phyloP scores from a whole-genome alignment of 1,140 invertebrate genomes.

The Carcinoscorpius rotundicauda region DNA sequence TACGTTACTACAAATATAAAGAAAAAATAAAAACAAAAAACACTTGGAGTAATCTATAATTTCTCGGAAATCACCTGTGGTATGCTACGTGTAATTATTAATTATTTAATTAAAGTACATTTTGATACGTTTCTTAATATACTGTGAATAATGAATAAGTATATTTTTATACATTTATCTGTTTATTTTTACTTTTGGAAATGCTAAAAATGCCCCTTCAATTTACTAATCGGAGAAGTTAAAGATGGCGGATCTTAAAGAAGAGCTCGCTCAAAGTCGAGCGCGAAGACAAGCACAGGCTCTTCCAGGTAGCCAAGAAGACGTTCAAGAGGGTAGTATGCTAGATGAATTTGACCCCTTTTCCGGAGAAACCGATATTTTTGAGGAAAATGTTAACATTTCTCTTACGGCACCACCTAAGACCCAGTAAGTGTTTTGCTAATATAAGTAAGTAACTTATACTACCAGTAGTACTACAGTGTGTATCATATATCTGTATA shows the following conservation, averaged over 20 bases:
- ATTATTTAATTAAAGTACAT: no score
- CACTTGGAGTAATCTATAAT: no score
- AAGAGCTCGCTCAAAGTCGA: constrained; percentile 15
- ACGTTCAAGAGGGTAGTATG: constrained; percentile 50
- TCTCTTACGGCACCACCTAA: constrained; percentile 43
- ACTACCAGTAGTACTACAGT: constrained; percentile 3
- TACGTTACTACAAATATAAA: no score
- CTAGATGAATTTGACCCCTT: constrained; percentile 60
- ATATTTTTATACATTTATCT: no score
- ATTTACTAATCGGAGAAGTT: no score
- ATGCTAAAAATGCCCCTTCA: no score
- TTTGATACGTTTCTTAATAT: no score
- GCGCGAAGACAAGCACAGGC: constrained; percentile 15
- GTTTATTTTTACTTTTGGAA: no score
- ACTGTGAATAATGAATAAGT: no score
- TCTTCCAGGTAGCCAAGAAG: constrained; percentile 39
- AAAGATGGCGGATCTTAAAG: constrained; percentile 19
- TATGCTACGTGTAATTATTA: no score
- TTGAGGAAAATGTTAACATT: constrained; percentile 60
- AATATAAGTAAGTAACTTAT: background rate
- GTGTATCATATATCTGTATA: background rate
- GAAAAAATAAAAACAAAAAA: no score
- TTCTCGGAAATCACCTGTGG: no score
- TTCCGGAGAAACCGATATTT: constrained; percentile 41
- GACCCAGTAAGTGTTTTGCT: constrained; percentile 39